Base-by-base conservation (phyloP, 2,797 vertebrate species). In the Fundulus diaphanus region DNA sequence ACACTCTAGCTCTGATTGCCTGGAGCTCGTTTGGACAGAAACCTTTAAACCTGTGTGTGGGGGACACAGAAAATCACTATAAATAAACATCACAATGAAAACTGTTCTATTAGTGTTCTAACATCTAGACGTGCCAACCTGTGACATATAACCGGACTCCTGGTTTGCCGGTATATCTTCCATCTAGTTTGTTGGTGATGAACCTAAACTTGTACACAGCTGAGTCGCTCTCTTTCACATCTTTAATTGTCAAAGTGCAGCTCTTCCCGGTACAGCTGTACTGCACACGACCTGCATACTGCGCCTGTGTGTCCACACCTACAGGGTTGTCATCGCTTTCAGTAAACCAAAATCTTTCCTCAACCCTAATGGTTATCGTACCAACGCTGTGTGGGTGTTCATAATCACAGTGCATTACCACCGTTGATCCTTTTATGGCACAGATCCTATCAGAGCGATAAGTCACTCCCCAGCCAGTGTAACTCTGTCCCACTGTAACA, bases 151-250 rank as follows among this genome's bases (percentile, higher is more conserved):
- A 46, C 35, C 5, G 7, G 49, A 86, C 80, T 72, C 82, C 80
- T 74, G 72, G 8, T 2, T 0, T 0, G 63, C 74, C 80, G 51
- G 16, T 20, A 22, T 3, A 84, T 8, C 5, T 15, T 0, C 68
- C 29, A 1, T 0, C 18, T 16, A 0, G 0, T 1, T 7, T 68
- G 57, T 73, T 31, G 37, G 82, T 80, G 56, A 0, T 72, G 46
- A 89, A 80, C 40, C 68, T 83, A 70, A 86, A 88, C 49, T 16
- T 73, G 74, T 87, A 90, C 24, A 3, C 33, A 0, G 56, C 73
- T 12, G 88, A 78, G 73, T 89, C 88, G 6, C 72, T 85, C 63
- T 76, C 15, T 73, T 49, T 78, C 75, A 88, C 27, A 42, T 78
- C 42, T 56, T 3, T 66, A 51, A 88, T 85, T 24, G 0, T 73